Evolutionary conservation across 2,113 vertebrate species (phyloP).

Genomic region (Bubo bubo): DNA sequence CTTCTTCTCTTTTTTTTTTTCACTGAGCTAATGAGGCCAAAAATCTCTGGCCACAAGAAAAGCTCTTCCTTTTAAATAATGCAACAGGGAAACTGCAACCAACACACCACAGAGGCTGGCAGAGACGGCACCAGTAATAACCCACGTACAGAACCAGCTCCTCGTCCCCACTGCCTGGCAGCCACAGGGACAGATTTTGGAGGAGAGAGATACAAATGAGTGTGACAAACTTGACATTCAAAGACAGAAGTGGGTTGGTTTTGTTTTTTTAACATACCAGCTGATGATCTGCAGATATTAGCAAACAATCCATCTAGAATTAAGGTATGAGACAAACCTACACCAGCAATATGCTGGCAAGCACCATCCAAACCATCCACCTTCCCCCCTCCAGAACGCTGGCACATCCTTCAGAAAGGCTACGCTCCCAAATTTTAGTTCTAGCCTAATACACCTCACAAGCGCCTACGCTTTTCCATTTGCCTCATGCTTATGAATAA

Average conservation of each 20-base stretch:
- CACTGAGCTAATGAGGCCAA: background rate
- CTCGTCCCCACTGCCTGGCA: accelerated
- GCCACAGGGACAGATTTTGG: background rate
- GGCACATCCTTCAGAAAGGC: background rate
- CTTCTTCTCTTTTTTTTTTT: background rate
- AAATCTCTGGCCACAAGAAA: background rate
- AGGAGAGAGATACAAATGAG: background rate
- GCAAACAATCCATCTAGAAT: background rate
- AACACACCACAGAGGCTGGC: accelerated
- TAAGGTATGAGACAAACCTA: background rate
- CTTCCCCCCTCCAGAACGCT: background rate
- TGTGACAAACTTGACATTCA: background rate
- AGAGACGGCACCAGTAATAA: background rate
- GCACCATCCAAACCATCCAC: accelerated
- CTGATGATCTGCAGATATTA: background rate
- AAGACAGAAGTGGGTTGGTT: background rate
- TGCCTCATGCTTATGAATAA: background rate
- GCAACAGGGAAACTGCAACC: background rate
- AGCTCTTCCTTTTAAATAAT: background rate
- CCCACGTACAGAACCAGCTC: background rate
- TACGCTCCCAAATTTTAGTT: accelerated
- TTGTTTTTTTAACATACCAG: background rate
- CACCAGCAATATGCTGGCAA: background rate
- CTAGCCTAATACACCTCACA: background rate
- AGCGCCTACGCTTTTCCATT: background rate